Conservation (phyloP, 2,888 invertebrate genomes). For the Melanostoma scalare region DNA sequence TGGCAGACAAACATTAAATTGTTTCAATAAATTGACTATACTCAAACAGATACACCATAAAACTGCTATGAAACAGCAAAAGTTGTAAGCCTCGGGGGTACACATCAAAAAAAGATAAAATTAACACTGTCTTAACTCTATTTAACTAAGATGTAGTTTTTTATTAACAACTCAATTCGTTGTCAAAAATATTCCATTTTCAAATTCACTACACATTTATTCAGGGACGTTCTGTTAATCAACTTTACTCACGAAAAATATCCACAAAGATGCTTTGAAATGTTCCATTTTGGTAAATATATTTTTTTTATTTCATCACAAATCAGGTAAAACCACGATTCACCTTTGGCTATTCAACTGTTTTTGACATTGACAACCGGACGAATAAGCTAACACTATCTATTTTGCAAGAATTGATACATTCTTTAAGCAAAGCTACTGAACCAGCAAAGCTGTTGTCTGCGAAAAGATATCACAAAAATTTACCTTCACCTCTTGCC, state of each 20-base stretch:
- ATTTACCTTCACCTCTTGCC: conserved; percentile 7
- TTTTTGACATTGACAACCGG: conserved; percentile 1
- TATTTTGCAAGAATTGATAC: neutral
- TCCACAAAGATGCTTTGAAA: conserved; percentile 7
- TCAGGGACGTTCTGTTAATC: no score
- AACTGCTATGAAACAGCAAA: no score
- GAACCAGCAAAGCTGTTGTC: neutral
- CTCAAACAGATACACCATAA: no score
- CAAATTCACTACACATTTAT: no score
- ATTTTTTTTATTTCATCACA: neutral
- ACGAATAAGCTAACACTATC: neutral
- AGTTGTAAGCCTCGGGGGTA: no score
- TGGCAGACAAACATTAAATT: no score
- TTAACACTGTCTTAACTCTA: no score
- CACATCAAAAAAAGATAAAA: no score
- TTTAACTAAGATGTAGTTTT: no score
- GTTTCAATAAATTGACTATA: no score
- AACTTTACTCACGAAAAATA: conserved; percentile 20
- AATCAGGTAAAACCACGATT: neutral
- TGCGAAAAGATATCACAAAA: conserved; percentile 2
- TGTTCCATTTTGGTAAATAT: neutral
- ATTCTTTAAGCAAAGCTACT: neutral
- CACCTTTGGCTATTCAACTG: neutral
- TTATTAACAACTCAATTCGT: no score
- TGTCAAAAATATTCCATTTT: no score